Evolutionary conservation across 2,888 invertebrate species (phyloP), one percentile per base, ranked within the genome.

Genomic region (Ommatoiulus sabulosus): DNA sequence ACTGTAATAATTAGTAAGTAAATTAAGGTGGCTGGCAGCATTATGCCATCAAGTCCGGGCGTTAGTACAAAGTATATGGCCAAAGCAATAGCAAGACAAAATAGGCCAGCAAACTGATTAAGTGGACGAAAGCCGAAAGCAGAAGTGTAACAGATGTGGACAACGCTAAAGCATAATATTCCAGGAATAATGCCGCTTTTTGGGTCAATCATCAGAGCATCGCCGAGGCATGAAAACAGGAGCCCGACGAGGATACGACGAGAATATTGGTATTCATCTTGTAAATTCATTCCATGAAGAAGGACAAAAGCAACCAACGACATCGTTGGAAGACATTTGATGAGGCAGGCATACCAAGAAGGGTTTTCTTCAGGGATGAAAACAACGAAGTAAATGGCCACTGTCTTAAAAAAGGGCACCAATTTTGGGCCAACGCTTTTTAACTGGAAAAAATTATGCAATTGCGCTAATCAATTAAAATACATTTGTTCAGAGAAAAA

Each of bases 291-390:
- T 89, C 95, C 95, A 92, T 96, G 96, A 72, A 96, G 93, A 87
- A 96, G 92, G 85, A 97, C 96, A 92, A 97, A 96, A 80, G 96
- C 93, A 92, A 96, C 95, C 90, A 98, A 94, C 90, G 96, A 96
- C 90, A 97, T 93, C 91, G 98, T 95, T 88, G 98, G 98, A 91
- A 97, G 94, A 93, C 97, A 97, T 94, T 98, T 98, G 92, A 97
- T 94, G 89, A 96, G 93, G 90, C 95, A 96, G 89, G 95, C 95
- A 91, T 95, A 94, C 90, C 94, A 92, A 72, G 95, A 95, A 1
- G 96, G 96, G 89, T 94, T 93, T 48, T 95, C 94, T 90, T 94
- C 93, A 44, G 94, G 94, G 91, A 94, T 94, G 91, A 95, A 95
- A 91, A 96, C 94, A 90, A 95, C 95, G 93, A 97, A 98, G 93